Evolutionary conservation across 2,113 vertebrate species (phyloP).

Genomic region (Bungarus multicinctus): DNA sequence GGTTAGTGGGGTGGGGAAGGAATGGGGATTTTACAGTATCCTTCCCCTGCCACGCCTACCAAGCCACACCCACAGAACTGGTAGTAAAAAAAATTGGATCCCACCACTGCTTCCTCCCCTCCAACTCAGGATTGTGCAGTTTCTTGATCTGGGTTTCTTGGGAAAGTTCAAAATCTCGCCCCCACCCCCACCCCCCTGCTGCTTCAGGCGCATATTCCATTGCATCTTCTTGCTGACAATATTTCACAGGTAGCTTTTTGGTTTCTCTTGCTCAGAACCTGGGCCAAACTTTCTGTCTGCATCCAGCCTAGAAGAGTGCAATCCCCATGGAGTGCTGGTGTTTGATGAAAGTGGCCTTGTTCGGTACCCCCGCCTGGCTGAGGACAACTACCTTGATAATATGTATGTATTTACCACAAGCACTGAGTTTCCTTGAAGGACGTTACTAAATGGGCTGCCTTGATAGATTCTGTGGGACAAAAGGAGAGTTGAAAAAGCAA

Average conservation of each 20-base stretch:
- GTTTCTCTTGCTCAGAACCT: not conserved
- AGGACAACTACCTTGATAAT: not conserved
- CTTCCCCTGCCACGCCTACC: no score
- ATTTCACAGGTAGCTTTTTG: not conserved
- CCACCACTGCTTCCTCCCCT: no score
- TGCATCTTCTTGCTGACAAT: not conserved
- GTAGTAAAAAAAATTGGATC: no score
- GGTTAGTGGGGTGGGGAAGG: no score
- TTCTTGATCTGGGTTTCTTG: not conserved
- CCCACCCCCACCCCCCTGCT: no score
- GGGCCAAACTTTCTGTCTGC: not conserved
- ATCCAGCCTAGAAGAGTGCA: not conserved
- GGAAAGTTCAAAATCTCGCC: not conserved
- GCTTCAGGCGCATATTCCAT: not conserved
- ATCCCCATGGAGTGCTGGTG: not conserved
- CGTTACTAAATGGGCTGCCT: not conserved
- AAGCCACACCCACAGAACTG: no score
- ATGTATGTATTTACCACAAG: not conserved
- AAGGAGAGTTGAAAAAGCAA: no score
- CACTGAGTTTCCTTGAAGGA: not conserved
- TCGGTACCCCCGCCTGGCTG: not conserved
- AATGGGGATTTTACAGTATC: no score
- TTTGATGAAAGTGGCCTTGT: not conserved
- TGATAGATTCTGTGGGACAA: not conserved
- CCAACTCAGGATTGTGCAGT: not conserved